A percentile compares a stretch with the other conserved stretches of the same genome.
Conservation (phyloP, 1,140 invertebrate genomes). For the Antheraea pernyi region DNA sequence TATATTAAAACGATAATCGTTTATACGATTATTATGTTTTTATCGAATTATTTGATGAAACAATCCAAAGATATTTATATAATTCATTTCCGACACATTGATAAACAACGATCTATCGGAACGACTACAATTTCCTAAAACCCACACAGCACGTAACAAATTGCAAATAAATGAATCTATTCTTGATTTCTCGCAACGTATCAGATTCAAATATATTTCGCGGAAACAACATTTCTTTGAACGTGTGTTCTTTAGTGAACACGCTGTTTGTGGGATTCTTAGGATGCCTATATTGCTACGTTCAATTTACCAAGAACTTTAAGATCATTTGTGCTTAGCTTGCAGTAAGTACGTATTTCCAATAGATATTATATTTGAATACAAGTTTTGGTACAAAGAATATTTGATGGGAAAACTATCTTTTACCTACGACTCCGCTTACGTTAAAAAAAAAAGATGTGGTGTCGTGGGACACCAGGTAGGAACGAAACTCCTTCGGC, state of each 20-base stretch:
- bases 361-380: no score
- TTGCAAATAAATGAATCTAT: constrained; percentile 9
- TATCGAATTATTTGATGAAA: no score
- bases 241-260: not conserved
- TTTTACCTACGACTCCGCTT: no score
- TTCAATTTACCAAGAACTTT: not conserved
- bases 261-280: not conserved
- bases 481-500: no score
- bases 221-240: constrained; percentile 2
- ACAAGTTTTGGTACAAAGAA: no score
- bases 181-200: constrained; percentile 2
- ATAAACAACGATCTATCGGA: not conserved
- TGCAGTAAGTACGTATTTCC: not conserved
- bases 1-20: no score
- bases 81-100: not conserved
- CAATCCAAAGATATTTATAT: no score
- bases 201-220: not conserved
- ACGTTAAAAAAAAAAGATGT: no score
- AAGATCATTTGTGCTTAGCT: not conserved
- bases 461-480: no score
- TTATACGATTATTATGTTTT: no score
- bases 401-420: no score
- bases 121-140: constrained; percentile 2
- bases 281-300: not conserved
- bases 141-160: constrained; percentile 1